Base-by-base conservation (phyloP, 2,888 invertebrate genomes). In the Biston betularia region DNA sequence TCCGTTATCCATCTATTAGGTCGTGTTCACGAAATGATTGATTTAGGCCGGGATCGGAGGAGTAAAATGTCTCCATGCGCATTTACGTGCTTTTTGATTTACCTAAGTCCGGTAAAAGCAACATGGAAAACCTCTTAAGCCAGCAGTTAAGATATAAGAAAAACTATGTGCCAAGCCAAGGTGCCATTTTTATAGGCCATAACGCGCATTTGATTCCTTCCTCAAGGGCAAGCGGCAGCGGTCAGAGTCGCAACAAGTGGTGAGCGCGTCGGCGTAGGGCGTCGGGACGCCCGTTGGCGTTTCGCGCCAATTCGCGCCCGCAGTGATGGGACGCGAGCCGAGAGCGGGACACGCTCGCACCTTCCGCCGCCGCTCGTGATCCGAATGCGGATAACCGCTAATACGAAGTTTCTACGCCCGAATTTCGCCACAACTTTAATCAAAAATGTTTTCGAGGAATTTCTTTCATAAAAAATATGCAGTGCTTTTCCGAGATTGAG, bases 271-370 rank as follows among this genome's bases (percentile, higher is more conserved):
- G 84, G 84, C 83, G 84, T 86, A 83, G 81, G 80, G 80, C 79
- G 85, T 85, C 85, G 84, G 84, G 84, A 80, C 79, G 79, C 71
- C 75, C 75, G 71, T 80, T 83, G 63, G 63, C 73, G 80, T 84
- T 89, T 90, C 89, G 87, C 89, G 90, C 88, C 89, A 89, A 86
- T 79, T 84, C 81, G 78, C 81, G 79, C 78, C 87, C 85, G 85
- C 90, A 92, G 92, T 92, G 85, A 83, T 84, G 85, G 89, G 86
- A 90, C 85, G 85, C 87, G 85, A 79, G 85, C 84, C 83, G 85
- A 87, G 85, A 73, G 80, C 82, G 88, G 89, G 88, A 87, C 89
- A 88, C 86, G 84, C 79, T 80, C 80, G 63, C 62, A 45, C 61
- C 65, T 42, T 53, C 62, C 58, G 80, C 78, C 71, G 50, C 70